Base-by-base conservation (phyloP, 53 echinoderm and acorn worm genomes). In the Antedon mediterranea region DNA sequence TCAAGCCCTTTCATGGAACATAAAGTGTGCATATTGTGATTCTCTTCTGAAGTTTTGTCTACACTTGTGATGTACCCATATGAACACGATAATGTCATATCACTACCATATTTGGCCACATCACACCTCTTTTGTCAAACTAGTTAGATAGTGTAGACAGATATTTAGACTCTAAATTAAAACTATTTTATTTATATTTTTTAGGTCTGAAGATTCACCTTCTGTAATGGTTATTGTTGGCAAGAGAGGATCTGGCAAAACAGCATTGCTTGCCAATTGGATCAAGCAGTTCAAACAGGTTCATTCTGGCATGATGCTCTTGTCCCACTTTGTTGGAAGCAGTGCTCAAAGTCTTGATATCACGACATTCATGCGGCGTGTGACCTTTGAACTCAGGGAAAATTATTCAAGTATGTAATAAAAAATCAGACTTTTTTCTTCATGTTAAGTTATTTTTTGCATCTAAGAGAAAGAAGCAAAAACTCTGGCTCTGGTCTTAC, bases 161-260 rank as follows among this genome's bases (percentile, higher is more conserved):
- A 11, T n/a, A n/a, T 6, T 37, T 4, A 37, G 11, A 37, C 4
- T 37, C 4, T n/a, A 37, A 37, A 4, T 6, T 37, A 37, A 37
- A 4, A 37, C 4, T 30, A n/a, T 71, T 9, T 79, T 7, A 43
- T 44, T 70, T 43, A 13, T 79, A 15, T 71, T 79, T 29, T 27
- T 34, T 27, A 77, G 32, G 15, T 11, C 11, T 3, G 30, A 7
- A 13, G 23, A 70, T 14, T 15, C 31, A 7, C 15, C 20, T 7
- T 85, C 88, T n/a, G 80, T 97, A 30, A 30, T 89, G 8, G 85
- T 92, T 2, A 78, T 97, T 0, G 84, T 92, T 23, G 97, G 97
- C n/a, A 89, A 92, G 33, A 79, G 97, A 82, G 97, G 97, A 26
- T 87, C 89, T 75, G 97, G 97, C 28, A 97, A 97, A 74, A 89